Conservation (phyloP, 2,113 vertebrate genomes). For the Triplophysa rosa region DNA sequence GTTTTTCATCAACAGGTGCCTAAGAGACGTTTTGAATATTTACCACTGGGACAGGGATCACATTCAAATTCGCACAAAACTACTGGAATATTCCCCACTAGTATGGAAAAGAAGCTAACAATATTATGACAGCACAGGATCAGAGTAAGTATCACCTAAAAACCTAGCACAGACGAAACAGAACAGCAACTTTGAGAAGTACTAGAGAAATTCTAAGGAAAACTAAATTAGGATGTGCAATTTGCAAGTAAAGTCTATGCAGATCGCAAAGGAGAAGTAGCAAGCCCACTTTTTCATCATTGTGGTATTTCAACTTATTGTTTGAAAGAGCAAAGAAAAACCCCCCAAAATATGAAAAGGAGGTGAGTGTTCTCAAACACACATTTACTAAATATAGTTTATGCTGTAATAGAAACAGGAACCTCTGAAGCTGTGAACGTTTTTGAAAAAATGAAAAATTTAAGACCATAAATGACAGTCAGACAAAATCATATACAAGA, state of each 20-base stretch:
- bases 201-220: slow-evolving; percentile 44
- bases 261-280: background rate
- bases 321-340: background rate
- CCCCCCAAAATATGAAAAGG: background rate
- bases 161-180: slow-evolving; percentile 11
- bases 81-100: background rate
- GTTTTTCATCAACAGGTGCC: background rate
- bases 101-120: slow-evolving; percentile 5
- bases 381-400: slow-evolving; percentile 7
- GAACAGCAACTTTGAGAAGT: slow-evolving; percentile 21
- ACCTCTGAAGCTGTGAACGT: background rate
- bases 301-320: background rate
- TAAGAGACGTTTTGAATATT: background rate
- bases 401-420: background rate
- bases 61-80: slow-evolving; percentile 8
- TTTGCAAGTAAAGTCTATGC: background rate
- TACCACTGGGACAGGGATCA: background rate
- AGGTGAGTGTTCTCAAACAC: background rate
- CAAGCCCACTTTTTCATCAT: slow-evolving; percentile 2
- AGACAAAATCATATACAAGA: too few species aligned
- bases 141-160: slow-evolving; percentile 2
- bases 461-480: too few species aligned
- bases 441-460: too few species aligned
- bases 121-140: background rate
- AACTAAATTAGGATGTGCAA: slow-evolving; percentile 15